These are phyloP conservation scores for Gastracanthus pulcherrimus DNA, from an alignment of 2,888 invertebrate species.

Conservation along the genomic window DNA sequence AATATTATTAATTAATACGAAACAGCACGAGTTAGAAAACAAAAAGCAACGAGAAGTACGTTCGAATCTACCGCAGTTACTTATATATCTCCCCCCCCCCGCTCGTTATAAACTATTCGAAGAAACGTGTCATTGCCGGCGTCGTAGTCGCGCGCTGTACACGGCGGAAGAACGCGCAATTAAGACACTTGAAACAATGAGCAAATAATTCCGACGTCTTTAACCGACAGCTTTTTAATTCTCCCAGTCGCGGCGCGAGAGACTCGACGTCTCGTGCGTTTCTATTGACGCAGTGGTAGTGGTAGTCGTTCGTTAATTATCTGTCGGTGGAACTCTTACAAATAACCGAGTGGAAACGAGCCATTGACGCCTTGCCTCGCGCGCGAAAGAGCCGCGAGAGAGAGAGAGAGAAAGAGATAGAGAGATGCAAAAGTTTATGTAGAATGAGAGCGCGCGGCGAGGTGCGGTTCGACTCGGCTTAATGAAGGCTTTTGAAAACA, in stretches of 20 bases:
- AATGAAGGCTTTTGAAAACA: conserved; percentile 22
- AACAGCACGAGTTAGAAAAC: background rate
- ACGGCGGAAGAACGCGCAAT: conserved; percentile 21
- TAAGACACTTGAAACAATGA: conserved; percentile 49
- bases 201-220: conserved; percentile 47
- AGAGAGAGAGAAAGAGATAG: no score
- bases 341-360: conserved; percentile 45
- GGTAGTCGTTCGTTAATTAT: conserved; percentile 52
- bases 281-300: conserved; percentile 24
- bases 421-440: conserved; percentile 11
- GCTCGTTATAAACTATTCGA: conserved; percentile 12
- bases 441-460: background rate
- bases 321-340: conserved; percentile 40
- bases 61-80: background rate
- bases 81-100: no score
- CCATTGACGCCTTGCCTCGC: conserved; percentile 43
- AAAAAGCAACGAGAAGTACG: background rate
- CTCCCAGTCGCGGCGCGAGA: background rate
- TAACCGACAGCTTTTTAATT: conserved; percentile 50
- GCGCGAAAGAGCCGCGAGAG: conserved; percentile 10
- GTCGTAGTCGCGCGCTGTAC: background rate
- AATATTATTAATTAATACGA: no score
- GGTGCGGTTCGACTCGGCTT: background rate
- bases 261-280: background rate
- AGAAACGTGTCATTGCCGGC: conserved; percentile 22